phyloP scores from a whole-genome alignment of 2,888 invertebrate species.

The Belgica antarctica region DNA sequence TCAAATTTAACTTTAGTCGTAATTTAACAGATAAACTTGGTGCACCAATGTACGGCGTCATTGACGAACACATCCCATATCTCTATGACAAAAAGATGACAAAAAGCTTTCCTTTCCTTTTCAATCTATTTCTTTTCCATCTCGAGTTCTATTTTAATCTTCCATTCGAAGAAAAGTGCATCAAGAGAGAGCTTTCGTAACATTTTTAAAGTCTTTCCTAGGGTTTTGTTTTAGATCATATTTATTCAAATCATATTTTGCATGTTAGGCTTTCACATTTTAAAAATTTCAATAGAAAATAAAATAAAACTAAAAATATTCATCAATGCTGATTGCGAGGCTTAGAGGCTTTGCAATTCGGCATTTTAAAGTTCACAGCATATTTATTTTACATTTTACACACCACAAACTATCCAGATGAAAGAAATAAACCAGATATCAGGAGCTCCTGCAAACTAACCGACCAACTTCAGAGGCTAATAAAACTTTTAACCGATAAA shows the following conservation, averaged over 20 bases:
- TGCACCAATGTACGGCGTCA: too few species aligned
- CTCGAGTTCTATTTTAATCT: not conserved
- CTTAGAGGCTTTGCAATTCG: not conserved
- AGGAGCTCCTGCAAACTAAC: constrained; percentile 1
- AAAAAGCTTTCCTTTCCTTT: too few species aligned
- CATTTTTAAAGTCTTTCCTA: constrained; percentile 16
- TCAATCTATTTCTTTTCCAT: not conserved
- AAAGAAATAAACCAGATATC: not conserved
- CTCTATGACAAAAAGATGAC: too few species aligned
- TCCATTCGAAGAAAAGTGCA: not conserved
- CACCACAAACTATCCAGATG: not conserved
- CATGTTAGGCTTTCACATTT: constrained; percentile 30
- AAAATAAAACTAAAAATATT: not conserved
- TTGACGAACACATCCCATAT: too few species aligned
- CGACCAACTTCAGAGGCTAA: not conserved
- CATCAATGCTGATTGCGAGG: not conserved
- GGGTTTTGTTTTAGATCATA: not conserved
- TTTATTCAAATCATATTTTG: not conserved
- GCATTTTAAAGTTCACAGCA: not conserved
- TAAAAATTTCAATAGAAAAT: constrained; percentile 6
- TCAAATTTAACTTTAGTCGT: too few species aligned
- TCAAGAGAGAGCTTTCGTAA: constrained; percentile 18
- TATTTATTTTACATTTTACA: not conserved
- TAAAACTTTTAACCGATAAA: not conserved
- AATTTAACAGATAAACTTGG: too few species aligned